Evolutionary conservation across 2,888 invertebrate genomes (phyloP).

Genomic region (Temnothorax ravouxi): DNA sequence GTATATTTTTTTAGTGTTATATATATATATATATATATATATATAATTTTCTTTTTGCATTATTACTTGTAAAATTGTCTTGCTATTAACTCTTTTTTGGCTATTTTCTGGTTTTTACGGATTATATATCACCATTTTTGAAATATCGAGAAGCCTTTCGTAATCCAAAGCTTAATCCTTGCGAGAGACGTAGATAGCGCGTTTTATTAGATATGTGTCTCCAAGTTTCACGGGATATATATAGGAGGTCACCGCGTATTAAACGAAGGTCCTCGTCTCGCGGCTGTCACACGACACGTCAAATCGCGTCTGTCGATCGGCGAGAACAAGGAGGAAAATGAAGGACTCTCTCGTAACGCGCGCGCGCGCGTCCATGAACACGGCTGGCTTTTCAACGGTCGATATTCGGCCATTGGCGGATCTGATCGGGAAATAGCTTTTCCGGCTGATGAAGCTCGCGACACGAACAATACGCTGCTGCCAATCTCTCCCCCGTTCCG

Average conservation of each 20-base stretch:
- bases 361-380: background rate
- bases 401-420: slow-evolving; percentile 59
- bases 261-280: slow-evolving; percentile 24
- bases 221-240: background rate
- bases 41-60: background rate
- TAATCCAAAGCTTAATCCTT: background rate
- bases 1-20: background rate
- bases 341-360: slow-evolving; percentile 28
- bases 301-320: slow-evolving; percentile 32
- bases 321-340: slow-evolving; percentile 44
- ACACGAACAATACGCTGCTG: slow-evolving; percentile 68
- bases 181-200: background rate
- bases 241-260: background rate
- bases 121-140: background rate
- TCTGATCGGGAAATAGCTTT: slow-evolving; percentile 64
- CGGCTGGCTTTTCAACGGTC: slow-evolving; percentile 52
- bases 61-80: background rate
- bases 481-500: slow-evolving; percentile 65
- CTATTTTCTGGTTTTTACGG: background rate
- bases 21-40: background rate
- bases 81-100: background rate
- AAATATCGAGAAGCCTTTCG: background rate
- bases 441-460: slow-evolving; percentile 57
- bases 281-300: slow-evolving; percentile 25
- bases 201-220: background rate